Evolutionary conservation across 2,113 vertebrate genomes (phyloP).

Genomic region (Tachysurus fulvidraco): DNA sequence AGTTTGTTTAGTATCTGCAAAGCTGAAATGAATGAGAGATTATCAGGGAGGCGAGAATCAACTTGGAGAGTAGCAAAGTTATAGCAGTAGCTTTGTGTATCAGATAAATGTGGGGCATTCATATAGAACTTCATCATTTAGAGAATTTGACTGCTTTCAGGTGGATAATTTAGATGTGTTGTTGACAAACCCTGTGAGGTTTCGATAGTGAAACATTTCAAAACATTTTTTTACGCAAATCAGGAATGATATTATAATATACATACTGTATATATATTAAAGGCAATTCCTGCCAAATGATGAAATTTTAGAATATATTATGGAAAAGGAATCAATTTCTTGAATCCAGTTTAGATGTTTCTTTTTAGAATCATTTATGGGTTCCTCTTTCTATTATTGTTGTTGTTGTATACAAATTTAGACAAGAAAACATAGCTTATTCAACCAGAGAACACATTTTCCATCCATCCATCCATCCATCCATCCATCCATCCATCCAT

Average conservation of each 20-base stretch:
- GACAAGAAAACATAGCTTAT: too few relatives aligned
- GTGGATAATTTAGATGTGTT: conserved; percentile 42
- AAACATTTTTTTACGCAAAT: too few relatives aligned
- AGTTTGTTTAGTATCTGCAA: conserved; percentile 40
- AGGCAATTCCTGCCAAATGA: neutral
- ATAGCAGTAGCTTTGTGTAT: conserved; percentile 55
- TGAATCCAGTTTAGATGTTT: too few relatives aligned
- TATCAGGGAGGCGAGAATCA: conserved; percentile 12
- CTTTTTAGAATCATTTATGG: too few relatives aligned
- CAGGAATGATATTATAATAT: neutral
- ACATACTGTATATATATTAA: neutral
- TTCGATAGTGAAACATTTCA: neutral
- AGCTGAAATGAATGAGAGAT: conserved; percentile 29
- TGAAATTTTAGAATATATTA: neutral
- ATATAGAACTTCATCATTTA: neutral
- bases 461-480: too few relatives aligned
- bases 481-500: too few relatives aligned
- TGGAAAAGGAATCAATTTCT: neutral
- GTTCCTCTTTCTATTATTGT: too few relatives aligned
- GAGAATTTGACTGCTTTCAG: conserved; percentile 55
- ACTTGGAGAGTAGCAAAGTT: conserved; percentile 1
- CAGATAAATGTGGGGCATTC: conserved; percentile 11
- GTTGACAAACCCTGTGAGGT: conserved; percentile 13
- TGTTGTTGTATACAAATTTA: too few relatives aligned
- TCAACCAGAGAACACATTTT: too few relatives aligned